Evolutionary conservation across 2,888 invertebrate species (phyloP), one percentile per base, ranked within the genome.

Genomic region (Lasioglossum lativentre): DNA sequence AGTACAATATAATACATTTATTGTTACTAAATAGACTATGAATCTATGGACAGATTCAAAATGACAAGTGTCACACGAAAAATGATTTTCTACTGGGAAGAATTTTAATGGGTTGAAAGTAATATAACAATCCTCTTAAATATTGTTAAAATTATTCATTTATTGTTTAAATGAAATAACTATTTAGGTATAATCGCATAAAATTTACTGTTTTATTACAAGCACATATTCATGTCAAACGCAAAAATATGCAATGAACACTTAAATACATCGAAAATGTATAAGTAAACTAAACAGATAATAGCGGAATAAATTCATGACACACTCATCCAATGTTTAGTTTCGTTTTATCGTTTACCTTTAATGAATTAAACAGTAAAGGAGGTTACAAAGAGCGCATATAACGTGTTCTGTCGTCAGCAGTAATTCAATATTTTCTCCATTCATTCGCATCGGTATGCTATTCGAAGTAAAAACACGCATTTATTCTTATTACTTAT

Each of bases 391-490:
- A 68, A 59, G 70, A 34, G 74, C 73, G 80, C 85, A 90, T 92
- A 92, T 91, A 89, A 87, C 56, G 70, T 59, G 63, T 90, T 91
- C 90, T 92, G 91, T 91, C 92, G 91, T 92, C 88, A 75, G 66
- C 75, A 63, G 78, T 75, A 85, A 86, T 81, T 78, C 78, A 87
- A 86, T 79, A 83, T 82, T 86, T 83, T 79, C 76, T 63, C 74
- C 73, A 76, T 83, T 73, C 79, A 70, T 85, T 75, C 78, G 82
- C 45, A 66, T 71, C 47, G 86, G 87, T 88, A 88, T 81, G 78
- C 75, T 56, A 27, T 34, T 56, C 40, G 52, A 63, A 78, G 83
- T 84, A 86, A 80, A 80, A 83, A 85, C 63, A 82, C 68, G 23
- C 82, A 74, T 78, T 86, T 83, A 56, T 66, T 23, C 1, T 38